Conservation (phyloP, 2,113 vertebrate species). For the Erythrolamprus reginae region DNA sequence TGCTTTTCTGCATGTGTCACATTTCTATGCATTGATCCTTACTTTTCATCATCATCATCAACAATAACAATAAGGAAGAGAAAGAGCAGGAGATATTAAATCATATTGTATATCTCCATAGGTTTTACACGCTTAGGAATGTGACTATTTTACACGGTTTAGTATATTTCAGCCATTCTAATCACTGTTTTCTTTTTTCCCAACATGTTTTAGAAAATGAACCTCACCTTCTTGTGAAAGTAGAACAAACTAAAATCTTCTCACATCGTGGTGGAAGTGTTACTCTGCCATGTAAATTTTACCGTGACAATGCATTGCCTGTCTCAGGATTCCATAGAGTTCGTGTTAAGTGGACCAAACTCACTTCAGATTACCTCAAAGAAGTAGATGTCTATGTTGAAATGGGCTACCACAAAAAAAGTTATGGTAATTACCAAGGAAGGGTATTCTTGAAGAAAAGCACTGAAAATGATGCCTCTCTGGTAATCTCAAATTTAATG, state of each 20-base stretch:
- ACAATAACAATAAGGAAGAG: background rate
- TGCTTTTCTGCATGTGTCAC: background rate
- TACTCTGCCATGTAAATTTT: constrained; percentile 84
- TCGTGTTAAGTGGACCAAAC: constrained; percentile 90
- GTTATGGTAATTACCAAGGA: constrained; percentile 75
- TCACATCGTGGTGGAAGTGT: constrained; percentile 78
- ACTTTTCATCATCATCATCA: background rate
- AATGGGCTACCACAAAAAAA: constrained; percentile 86
- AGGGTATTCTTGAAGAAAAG: constrained; percentile 72
- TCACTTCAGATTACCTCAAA: constrained; percentile 76
- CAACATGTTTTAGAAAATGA: constrained; percentile 72
- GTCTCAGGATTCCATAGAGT: constrained; percentile 70
- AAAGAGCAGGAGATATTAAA: background rate
- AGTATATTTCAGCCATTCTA: background rate
- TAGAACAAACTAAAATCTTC: constrained; percentile 78
- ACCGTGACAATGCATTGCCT: constrained; percentile 53
- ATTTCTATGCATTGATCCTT: background rate
- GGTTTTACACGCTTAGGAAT: background rate
- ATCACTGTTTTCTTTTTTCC: constrained; percentile 6
- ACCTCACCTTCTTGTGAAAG: constrained; percentile 79
- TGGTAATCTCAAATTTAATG: constrained; percentile 76
- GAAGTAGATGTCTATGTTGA: constrained; percentile 82
- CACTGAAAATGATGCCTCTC: constrained; percentile 77
- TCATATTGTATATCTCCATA: background rate
- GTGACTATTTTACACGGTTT: background rate